Evolutionary conservation across 2,888 invertebrate species (phyloP).

Genomic region (Athalia circularis): DNA sequence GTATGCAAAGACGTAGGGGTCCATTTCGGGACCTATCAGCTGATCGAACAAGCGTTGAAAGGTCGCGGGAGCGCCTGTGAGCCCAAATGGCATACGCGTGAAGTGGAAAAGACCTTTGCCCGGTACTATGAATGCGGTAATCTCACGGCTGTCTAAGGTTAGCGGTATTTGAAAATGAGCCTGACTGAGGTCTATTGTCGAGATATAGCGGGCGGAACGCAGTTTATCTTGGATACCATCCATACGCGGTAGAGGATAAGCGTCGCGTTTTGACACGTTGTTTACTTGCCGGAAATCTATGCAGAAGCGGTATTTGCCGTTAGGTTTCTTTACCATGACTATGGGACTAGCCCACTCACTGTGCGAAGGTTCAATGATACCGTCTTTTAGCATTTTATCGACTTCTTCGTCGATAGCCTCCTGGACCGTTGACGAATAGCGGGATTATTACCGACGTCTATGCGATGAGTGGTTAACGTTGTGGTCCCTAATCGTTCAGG

Average conservation of each 20-base stretch:
- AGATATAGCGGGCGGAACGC: too few species aligned
- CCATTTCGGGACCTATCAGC: constrained; percentile 50
- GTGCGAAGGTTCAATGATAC: constrained; percentile 51
- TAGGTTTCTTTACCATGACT: constrained; percentile 51
- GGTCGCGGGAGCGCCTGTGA: constrained; percentile 17
- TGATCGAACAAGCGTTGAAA: constrained; percentile 15
- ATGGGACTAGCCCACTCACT: constrained; percentile 53
- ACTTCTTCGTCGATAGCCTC: constrained; percentile 43
- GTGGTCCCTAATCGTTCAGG: background rate
- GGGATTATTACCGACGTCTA: background rate
- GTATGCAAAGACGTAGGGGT: constrained; percentile 56
- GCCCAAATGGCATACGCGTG: constrained; percentile 29
- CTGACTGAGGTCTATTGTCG: too few species aligned
- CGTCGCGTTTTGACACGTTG: constrained; percentile 52
- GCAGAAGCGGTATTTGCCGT: constrained; percentile 51
- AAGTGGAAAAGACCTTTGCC: constrained; percentile 56
- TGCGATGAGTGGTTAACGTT: background rate
- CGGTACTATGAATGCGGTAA: constrained; percentile 56
- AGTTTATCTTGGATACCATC: too few species aligned
- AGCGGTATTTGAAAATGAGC: constrained; percentile 53
- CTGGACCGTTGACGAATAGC: constrained; percentile 47
- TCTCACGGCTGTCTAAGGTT: constrained; percentile 39
- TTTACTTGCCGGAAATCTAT: constrained; percentile 59
- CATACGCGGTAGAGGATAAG: constrained; percentile 59
- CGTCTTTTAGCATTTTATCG: constrained; percentile 44